Percentiles rank a stretch among this genome's conserved stretches.
phyloP scores from a whole-genome alignment of 2,113 vertebrate genomes.

The Alexandromys fortis region DNA sequence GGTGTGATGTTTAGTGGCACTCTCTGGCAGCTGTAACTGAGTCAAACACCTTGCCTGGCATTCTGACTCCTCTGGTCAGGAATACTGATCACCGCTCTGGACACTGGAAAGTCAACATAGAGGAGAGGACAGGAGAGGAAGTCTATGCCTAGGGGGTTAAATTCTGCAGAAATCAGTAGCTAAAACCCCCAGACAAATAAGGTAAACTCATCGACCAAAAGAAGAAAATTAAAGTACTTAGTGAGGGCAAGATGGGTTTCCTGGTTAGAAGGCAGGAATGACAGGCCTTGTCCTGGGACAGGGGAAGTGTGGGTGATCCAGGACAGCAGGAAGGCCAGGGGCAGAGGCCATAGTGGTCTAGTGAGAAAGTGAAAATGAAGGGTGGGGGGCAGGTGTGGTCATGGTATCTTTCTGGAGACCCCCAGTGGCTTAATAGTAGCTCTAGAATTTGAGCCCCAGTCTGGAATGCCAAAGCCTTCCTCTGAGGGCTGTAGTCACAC shows the following conservation, averaged over 20 bases:
- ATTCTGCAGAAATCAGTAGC: not conserved
- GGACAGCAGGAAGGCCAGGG: not conserved
- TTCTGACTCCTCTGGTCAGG: not conserved
- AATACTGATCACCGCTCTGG: not conserved
- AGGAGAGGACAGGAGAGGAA: not conserved
- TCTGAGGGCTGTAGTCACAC: fast-evolving
- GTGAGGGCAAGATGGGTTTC: not conserved
- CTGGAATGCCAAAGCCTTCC: no score
- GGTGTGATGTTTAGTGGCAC: fast-evolving
- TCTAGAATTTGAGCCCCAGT: no score
- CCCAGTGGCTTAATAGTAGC: not conserved
- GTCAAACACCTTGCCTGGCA: not conserved
- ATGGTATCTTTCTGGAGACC: not conserved
- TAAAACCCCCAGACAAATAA: not conserved
- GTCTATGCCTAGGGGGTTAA: no score
- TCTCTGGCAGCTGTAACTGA: no score
- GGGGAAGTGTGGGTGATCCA: not conserved
- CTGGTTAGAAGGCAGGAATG: not conserved
- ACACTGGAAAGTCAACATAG: not conserved
- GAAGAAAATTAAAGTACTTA: not conserved
- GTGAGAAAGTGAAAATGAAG: not conserved
- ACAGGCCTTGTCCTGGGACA: not conserved
- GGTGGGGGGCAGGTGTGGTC: no score
- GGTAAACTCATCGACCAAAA: not conserved
- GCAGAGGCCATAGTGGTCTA: not conserved